phyloP scores from a whole-genome alignment of 2,113 vertebrate genomes.

The Carollia perspicillata region DNA sequence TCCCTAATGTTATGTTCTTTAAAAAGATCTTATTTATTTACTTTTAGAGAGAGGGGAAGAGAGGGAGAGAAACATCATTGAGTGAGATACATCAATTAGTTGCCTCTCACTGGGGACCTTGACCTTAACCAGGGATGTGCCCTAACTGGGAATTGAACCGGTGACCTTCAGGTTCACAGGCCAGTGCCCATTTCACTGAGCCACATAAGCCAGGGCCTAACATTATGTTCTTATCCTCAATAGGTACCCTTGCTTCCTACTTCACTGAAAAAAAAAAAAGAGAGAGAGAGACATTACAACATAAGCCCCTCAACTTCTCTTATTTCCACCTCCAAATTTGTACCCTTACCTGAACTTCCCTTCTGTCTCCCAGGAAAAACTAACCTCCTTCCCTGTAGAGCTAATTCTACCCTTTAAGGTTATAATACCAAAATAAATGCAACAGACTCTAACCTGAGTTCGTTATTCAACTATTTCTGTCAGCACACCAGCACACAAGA shows the following conservation, averaged over 20 bases:
- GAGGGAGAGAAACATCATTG: too few relatives aligned
- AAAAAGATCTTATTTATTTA: too few relatives aligned
- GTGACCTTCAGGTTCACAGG: too few relatives aligned
- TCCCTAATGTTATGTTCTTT: background rate
- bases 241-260: background rate
- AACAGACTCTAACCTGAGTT: background rate
- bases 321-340: background rate
- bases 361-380: background rate
- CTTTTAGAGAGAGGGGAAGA: too few relatives aligned
- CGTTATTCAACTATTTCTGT: background rate
- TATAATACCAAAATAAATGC: background rate
- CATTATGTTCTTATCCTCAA: background rate
- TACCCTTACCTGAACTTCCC: background rate
- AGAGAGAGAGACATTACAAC: background rate
- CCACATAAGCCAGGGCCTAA: background rate
- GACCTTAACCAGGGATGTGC: too few relatives aligned
- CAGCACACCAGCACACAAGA: background rate
- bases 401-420: background rate
- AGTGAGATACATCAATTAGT: too few relatives aligned
- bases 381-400: background rate
- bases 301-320: background rate
- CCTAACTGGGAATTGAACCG: too few relatives aligned
- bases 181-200: too few relatives aligned
- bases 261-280: background rate
- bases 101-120: too few relatives aligned